phyloP scores from a whole-genome alignment of 1,140 invertebrate species.

The Drosophila arawakana region DNA sequence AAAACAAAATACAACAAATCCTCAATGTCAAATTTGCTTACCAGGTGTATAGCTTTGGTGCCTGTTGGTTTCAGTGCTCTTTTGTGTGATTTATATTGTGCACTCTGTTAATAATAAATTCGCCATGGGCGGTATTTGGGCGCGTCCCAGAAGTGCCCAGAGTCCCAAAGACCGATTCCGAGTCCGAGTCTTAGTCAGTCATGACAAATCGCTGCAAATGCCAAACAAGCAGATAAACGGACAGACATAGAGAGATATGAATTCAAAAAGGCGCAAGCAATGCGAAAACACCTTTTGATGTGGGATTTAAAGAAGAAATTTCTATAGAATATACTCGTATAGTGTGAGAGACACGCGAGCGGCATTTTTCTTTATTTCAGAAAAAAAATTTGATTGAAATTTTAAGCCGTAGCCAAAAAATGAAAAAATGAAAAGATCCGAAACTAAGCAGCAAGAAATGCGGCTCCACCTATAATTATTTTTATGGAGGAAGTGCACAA shows the following conservation, averaged over 20 bases:
- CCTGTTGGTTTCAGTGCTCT: slow-evolving; percentile 32
- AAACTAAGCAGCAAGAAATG: slow-evolving; percentile 1
- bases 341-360: neutral
- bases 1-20: neutral
- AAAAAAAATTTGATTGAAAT: slow-evolving; percentile 37
- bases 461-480: neutral
- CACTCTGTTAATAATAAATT: slow-evolving; percentile 65
- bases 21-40: slow-evolving; percentile 24
- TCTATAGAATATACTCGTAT: neutral
- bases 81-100: slow-evolving; percentile 31
- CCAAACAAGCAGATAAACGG: slow-evolving; percentile 48
- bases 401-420: slow-evolving; percentile 27
- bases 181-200: slow-evolving; percentile 39
- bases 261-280: slow-evolving; percentile 53
- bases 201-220: slow-evolving; percentile 73
- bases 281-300: slow-evolving; percentile 69
- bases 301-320: slow-evolving; percentile 34
- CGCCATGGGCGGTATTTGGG: slow-evolving; percentile 59
- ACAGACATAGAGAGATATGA: slow-evolving; percentile 44
- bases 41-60: slow-evolving; percentile 54
- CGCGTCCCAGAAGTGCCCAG: slow-evolving; percentile 14
- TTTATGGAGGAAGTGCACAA: slow-evolving; percentile 23
- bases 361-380: neutral
- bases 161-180: neutral
- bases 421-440: neutral